Evolutionary conservation across 2,888 invertebrate species (phyloP).

Genomic region (Fragum whitleyi): DNA sequence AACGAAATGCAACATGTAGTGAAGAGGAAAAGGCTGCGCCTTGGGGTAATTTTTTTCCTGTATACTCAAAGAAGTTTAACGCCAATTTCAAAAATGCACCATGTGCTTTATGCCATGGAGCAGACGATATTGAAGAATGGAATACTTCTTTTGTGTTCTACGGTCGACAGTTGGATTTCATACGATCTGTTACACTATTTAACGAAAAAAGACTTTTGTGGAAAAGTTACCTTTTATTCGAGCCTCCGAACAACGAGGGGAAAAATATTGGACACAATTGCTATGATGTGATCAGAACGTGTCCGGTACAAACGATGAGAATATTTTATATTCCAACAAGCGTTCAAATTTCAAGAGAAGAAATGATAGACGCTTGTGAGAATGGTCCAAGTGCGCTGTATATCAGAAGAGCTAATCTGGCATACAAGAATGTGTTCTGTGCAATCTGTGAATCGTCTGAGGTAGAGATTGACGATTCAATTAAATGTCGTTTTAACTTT

Average conservation of each 20-base stretch:
- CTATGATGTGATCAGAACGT: background rate
- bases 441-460: background rate
- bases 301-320: background rate
- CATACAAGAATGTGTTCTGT: constrained; percentile 7
- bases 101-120: constrained; percentile 2
- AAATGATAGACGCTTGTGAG: background rate
- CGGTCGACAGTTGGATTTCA: background rate
- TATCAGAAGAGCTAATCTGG: background rate
- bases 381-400: background rate
- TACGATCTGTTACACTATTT: background rate
- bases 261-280: background rate
- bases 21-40: background rate
- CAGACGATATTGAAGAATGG: background rate
- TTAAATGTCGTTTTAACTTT: background rate
- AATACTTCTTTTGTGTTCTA: background rate
- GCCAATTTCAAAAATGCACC: background rate
- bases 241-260: background rate
- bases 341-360: background rate
- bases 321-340: background rate
- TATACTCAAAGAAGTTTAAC: background rate
- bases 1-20: background rate
- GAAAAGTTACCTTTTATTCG: background rate
- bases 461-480: background rate
- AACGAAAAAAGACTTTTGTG: background rate
- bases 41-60: constrained; percentile 5